phyloP scores from a whole-genome alignment of 2,113 vertebrate species.

The Etheostoma spectabile region DNA sequence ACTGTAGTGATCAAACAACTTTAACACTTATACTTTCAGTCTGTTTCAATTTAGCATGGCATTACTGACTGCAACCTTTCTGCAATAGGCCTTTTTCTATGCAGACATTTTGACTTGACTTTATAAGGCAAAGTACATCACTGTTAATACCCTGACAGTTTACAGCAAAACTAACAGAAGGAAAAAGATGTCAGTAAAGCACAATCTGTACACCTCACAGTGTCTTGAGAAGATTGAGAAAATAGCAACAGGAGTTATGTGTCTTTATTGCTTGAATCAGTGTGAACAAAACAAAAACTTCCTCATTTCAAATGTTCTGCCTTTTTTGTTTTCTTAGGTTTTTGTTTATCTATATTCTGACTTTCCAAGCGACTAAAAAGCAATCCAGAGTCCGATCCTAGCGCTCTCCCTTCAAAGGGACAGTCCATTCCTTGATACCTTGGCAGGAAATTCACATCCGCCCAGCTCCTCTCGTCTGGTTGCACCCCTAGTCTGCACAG shows the following conservation, averaged over 20 bases:
- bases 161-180: too few species aligned
- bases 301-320: slow-evolving; percentile 10
- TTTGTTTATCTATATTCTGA: slow-evolving; percentile 33
- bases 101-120: neutral
- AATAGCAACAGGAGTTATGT: neutral
- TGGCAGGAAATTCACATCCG: slow-evolving; percentile 82
- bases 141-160: neutral
- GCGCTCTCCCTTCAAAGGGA: slow-evolving; percentile 88
- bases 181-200: neutral
- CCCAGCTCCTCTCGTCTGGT: slow-evolving; percentile 83
- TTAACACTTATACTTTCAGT: neutral
- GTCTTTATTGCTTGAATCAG: neutral
- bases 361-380: slow-evolving; percentile 90
- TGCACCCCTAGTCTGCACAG: slow-evolving; percentile 88
- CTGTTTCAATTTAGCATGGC: neutral
- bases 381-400: slow-evolving; percentile 88
- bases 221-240: neutral
- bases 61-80: neutral
- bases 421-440: slow-evolving; percentile 80
- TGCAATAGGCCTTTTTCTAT: neutral
- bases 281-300: neutral
- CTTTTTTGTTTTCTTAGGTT: slow-evolving; percentile 66
- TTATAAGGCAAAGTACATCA: neutral
- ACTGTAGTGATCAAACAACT: too few species aligned
- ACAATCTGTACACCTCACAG: neutral